Percentiles rank a stretch among this genome's conserved stretches.
phyloP scores from a whole-genome alignment of 2,888 invertebrate species.

The Leptarthrus brevirostris region DNA sequence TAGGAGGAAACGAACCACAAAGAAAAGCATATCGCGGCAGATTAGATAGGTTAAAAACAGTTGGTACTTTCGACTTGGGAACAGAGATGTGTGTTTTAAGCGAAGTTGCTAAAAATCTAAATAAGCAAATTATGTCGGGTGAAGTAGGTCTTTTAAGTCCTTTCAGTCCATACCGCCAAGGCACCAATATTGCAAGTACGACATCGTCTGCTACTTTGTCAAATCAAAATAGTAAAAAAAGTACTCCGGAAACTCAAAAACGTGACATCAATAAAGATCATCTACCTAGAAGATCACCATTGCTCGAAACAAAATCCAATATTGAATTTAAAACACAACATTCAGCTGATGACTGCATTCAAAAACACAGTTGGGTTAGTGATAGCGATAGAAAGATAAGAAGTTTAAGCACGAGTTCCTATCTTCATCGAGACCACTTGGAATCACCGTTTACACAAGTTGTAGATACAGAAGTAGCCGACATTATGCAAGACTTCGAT shows the following conservation, averaged over 20 bases:
- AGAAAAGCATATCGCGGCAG: constrained; percentile 54
- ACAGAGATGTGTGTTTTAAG: constrained; percentile 55
- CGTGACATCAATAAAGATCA: neutral
- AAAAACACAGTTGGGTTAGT: neutral
- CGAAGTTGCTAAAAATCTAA: constrained; percentile 55
- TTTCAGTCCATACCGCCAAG: neutral
- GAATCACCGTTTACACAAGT: neutral
- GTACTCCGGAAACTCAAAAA: constrained; percentile 50
- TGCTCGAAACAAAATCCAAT: constrained; percentile 20
- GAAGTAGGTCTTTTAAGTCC: constrained; percentile 41
- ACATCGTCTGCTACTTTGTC: constrained; percentile 1
- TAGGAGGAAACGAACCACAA: constrained; percentile 56
- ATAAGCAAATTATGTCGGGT: constrained; percentile 54
- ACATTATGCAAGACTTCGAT: neutral
- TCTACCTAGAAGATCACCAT: neutral
- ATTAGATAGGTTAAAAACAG: constrained; percentile 57
- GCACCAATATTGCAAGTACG: neutral
- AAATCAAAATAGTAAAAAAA: constrained; percentile 32
- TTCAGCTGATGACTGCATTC: constrained; percentile 55
- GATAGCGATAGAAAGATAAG: constrained; percentile 49
- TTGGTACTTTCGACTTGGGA: constrained; percentile 57
- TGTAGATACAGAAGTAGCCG: neutral
- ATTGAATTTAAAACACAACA: constrained; percentile 52
- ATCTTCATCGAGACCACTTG: constrained; percentile 41
- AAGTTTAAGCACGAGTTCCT: constrained; percentile 54